Base-by-base conservation (phyloP, 2,113 vertebrate genomes). In the Urocynchramus pylzowi region DNA sequence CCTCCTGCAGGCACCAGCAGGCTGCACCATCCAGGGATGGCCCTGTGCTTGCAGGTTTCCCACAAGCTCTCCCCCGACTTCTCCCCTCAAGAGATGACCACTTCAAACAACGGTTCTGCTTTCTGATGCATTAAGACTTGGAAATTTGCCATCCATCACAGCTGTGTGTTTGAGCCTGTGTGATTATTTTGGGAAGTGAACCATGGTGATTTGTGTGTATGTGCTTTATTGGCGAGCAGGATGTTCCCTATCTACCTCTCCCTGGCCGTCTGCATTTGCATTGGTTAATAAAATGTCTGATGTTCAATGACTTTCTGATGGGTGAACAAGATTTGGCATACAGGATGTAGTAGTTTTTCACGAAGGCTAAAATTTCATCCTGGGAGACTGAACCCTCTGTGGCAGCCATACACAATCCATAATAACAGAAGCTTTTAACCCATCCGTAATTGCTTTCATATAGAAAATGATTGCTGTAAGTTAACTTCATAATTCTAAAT, bases 171-270 rank as follows among this genome's bases (percentile, higher is more conserved):
- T 95, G 95, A 97, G 96, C 86, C 88, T 75, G 61, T 90, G 91
- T 97, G 96, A 97, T 96, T 96, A 96, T 93, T 95, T 93, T 95
- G 96, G 93, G 97, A 97, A 97, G 90, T 91, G 95, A 97, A 97
- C 96, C 96, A 68, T 96, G 96, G 84, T 84, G 81, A 94, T 91
- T 91, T 69, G 87, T 89, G 93, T 83, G 75, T 28, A n/a, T 91
- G 76, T 61, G 89, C 93, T 94, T 96, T 93, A 92, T 63, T 93
- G 95, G 91, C 6, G 6, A 90, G 97, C 84, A 95, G 92, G 70
- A 83, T 90, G 91, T 87, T 95, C 73, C 53, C 87, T 87, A 79
- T 93, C 93, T 93, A 86, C 89, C 89, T 96, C 93, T 86, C 86
- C 69, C 90, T 84, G 84, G 50, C 93, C 52, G 63, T 60, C 63